Conservation (phyloP, 2,797 vertebrate genomes). For the Rhinogobio ventralis region DNA sequence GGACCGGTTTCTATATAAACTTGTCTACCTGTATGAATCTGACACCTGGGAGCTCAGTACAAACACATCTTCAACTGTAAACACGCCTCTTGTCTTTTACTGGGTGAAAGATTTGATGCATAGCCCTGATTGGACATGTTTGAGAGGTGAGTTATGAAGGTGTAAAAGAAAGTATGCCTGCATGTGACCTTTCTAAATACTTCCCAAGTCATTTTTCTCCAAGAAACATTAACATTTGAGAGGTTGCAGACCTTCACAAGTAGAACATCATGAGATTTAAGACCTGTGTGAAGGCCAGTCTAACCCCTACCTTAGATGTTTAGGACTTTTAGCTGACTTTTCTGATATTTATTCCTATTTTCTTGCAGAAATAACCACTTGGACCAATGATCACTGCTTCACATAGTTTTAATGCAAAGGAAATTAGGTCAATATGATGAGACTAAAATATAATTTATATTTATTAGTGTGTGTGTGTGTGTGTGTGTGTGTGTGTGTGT, state of each 20-base stretch:
- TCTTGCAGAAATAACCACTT: not conserved
- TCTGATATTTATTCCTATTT: not conserved
- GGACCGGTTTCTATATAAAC: not conserved
- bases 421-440: not conserved
- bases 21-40: not conserved
- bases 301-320: not conserved
- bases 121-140: not conserved
- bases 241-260: not conserved
- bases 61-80: not conserved
- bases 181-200: not conserved
- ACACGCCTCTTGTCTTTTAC: not conserved
- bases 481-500: too few relatives aligned
- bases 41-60: not conserved
- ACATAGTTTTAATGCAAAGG: not conserved
- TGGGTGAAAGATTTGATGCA: not conserved
- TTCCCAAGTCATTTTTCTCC: not conserved
- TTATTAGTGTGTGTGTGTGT: too few relatives aligned
- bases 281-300: not conserved
- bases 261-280: not conserved
- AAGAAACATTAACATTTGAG: not conserved
- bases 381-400: not conserved
- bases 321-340: not conserved
- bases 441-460: too few relatives aligned
- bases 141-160: not conserved
- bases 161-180: not conserved